These are phyloP conservation scores for Netta rufina DNA, from an alignment of 2,797 vertebrate species.

Conservation along the genomic window DNA sequence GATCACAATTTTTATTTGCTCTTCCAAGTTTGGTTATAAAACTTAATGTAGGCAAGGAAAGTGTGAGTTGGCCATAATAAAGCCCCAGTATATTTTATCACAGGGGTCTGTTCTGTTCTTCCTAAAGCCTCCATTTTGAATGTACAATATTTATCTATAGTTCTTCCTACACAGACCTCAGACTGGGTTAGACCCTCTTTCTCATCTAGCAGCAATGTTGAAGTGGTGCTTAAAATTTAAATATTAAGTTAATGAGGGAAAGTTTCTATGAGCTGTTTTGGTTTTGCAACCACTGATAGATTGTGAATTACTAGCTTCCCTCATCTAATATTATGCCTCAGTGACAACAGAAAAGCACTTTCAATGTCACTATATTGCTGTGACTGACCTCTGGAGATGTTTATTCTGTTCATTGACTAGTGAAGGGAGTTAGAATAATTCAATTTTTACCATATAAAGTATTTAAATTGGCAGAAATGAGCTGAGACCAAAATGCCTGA, in stretches of 20 bases:
- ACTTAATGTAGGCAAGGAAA: not conserved
- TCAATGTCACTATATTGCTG: not conserved
- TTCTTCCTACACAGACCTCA: not conserved
- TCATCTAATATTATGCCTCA: not conserved
- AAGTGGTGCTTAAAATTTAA: not conserved
- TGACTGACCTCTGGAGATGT: not conserved
- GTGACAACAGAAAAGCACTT: not conserved
- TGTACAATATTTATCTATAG: not conserved
- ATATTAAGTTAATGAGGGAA: not conserved
- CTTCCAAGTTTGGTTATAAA: not conserved
- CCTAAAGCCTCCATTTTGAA: not conserved
- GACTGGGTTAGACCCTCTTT: not conserved
- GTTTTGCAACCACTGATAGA: not conserved
- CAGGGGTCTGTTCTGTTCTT: not conserved
- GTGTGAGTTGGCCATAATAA: not conserved
- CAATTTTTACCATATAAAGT: not conserved
- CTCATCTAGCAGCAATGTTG: not conserved
- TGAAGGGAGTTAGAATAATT: not conserved
- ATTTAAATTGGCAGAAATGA: not conserved
- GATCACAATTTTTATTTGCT: not conserved
- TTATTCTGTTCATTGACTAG: not conserved
- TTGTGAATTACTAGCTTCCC: not conserved
- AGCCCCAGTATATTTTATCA: not conserved
- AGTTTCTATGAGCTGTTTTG: not conserved
- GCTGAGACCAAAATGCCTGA: not conserved